Evolutionary conservation across 2,113 vertebrate genomes (phyloP).

Genomic region (Phalacrocorax pelagicus): DNA sequence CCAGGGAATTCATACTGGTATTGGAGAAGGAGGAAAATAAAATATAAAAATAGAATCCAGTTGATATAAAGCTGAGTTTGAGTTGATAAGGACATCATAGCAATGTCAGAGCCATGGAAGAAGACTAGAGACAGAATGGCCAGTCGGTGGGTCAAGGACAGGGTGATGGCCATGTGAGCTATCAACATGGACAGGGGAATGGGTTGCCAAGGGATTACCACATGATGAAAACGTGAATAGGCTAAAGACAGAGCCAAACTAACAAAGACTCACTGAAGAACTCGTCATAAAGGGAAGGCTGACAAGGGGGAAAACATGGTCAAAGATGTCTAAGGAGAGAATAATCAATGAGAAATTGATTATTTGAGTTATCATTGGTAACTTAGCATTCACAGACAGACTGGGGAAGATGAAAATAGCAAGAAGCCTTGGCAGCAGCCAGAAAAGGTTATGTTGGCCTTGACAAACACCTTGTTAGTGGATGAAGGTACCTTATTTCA

Average conservation of each 20-base stretch:
- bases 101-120: not conserved
- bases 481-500: not conserved
- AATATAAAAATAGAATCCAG: not conserved
- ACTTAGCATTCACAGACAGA: not conserved
- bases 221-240: not conserved
- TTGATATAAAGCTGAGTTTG: not conserved
- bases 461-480: not conserved
- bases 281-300: not conserved
- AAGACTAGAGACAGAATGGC: not conserved
- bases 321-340: not conserved
- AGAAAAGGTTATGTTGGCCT: not conserved
- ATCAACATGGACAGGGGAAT: not conserved
- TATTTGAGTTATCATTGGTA: constrained; percentile 15
- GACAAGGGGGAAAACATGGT: not conserved
- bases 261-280: not conserved
- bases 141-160: not conserved
- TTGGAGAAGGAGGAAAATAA: not conserved
- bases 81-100: not conserved
- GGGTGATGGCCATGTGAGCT: not conserved
- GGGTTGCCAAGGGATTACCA: not conserved
- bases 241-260: not conserved
- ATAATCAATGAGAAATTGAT: constrained; percentile 41
- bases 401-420: not conserved
- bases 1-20: not conserved
- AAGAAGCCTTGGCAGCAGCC: not conserved